Conservation (phyloP, 92 coral and sea anemone genomes). For the Porites cylindrica region DNA sequence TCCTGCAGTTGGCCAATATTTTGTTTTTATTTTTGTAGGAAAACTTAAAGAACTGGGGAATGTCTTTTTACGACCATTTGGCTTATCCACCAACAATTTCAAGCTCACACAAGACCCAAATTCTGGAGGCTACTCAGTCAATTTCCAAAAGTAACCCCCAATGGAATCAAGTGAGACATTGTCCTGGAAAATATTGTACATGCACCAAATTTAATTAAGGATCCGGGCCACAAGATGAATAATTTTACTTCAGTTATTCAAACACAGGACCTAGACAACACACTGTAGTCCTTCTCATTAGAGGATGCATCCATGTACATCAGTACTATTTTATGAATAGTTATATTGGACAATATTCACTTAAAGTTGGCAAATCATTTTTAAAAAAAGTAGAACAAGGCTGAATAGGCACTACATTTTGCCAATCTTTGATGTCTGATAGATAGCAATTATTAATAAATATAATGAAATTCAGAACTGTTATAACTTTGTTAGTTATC, state of each 20-base stretch:
- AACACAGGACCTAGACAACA: background rate
- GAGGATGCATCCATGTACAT: background rate
- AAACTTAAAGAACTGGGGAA: constrained; percentile 98
- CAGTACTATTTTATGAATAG: background rate
- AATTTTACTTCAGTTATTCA: background rate
- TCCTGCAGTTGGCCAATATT: background rate
- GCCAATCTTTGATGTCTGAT: no score
- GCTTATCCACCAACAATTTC: constrained; percentile 96
- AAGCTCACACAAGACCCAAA: constrained; percentile 93
- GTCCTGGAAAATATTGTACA: no score
- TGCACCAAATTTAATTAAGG: background rate
- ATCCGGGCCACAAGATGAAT: background rate
- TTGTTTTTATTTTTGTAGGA: constrained; percentile 56
- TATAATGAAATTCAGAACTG: no score
- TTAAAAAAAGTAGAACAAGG: background rate
- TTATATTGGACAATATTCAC: background rate
- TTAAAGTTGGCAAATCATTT: background rate
- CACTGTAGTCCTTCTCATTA: no score
- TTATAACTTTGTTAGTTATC: no score
- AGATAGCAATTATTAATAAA: no score
- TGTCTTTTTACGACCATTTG: constrained; percentile 97
- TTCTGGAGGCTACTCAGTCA: constrained; percentile 92
- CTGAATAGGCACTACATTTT: no score
- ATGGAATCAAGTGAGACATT: background rate
- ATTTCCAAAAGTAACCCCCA: constrained; percentile 79